Evolutionary conservation across 2,797 vertebrate species (phyloP).

Genomic region (Heliangelus exortis): DNA sequence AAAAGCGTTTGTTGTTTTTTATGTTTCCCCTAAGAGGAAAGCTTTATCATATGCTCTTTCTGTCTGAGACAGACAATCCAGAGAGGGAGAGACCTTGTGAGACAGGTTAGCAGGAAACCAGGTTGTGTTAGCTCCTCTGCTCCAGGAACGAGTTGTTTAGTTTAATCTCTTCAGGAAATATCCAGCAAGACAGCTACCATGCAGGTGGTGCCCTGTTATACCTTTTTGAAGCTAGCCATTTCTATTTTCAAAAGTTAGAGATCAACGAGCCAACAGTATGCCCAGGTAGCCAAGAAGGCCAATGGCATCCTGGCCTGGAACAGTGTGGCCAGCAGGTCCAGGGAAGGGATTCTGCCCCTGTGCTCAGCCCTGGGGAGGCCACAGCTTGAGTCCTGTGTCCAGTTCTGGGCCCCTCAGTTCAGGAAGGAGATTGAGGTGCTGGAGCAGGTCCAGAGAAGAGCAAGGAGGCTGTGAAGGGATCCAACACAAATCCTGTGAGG

Average conservation of each 20-base stretch:
- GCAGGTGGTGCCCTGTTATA: not conserved
- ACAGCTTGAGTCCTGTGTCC: too few species aligned
- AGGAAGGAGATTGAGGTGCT: too few species aligned
- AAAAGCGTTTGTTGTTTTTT: not conserved
- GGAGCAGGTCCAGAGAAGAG: too few species aligned
- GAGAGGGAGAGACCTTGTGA: not conserved
- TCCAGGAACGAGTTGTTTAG: conserved; percentile 22
- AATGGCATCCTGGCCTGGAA: too few species aligned
- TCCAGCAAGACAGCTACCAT: not conserved
- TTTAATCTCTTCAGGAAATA: conserved; percentile 9
- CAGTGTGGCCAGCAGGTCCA: too few species aligned
- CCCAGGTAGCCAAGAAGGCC: too few species aligned
- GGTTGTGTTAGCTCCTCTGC: conserved; percentile 30
- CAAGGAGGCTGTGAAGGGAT: too few species aligned
- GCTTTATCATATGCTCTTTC: not conserved
- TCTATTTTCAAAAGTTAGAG: not conserved
- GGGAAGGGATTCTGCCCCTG: too few species aligned
- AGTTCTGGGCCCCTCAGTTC: too few species aligned
- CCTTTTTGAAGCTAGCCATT: not conserved
- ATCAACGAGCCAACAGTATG: too few species aligned
- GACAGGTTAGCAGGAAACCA: conserved; percentile 57
- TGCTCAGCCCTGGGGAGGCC: too few species aligned
- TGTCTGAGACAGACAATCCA: not conserved
- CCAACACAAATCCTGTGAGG: too few species aligned
- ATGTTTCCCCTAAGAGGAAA: not conserved